Base-by-base conservation (phyloP, 2,797 vertebrate genomes). In the Clarias fuscus region DNA sequence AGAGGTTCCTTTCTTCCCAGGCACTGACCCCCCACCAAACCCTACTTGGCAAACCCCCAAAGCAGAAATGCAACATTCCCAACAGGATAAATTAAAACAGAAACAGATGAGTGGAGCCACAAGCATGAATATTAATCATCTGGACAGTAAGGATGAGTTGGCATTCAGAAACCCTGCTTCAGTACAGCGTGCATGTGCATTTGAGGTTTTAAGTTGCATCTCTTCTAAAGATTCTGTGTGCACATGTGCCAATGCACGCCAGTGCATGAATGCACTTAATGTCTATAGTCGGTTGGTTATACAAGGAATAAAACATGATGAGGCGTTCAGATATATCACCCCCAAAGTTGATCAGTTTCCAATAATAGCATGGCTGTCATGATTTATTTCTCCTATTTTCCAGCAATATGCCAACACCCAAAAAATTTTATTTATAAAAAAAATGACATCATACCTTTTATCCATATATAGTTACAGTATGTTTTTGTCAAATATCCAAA, bases 51-150 rank as follows among this genome's bases (percentile, higher is more conserved):
- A 84, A 88, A 81, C 88, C 64, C 78, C 68, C 78, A 84, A 64
- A 75, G 84, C 86, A 72, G 80, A 86, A 76, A 88, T 90, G 91
- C 91, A 90, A 94, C 92, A 93, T 94, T 92, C 91, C 92, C 91
- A 88, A 91, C 83, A 80, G 89, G 73, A 80, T 90, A 91, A 92
- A 92, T 89, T 88, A 93, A 90, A 92, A 92, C 88, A 86, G 89
- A 89, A 93, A 90, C 89, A 90, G 91, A 92, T 92, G 92, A 93
- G 92, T 90, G 77, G 84, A 86, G 88, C 90, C 89, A 90, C 85
- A 79, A 84, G 83, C 89, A 89, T 88, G 89, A 89, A 22, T 86
- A 78, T 88, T 88, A 90, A 91, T 89, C 86, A 84, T 84, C 80
- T 79, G 48, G 61, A n/a, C 80, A 87, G 67, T 80, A 59, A 83